Percentiles rank a stretch among this genome's conserved stretches.
Conservation (phyloP, 2,113 vertebrate genomes). For the Ophiodon elongatus region DNA sequence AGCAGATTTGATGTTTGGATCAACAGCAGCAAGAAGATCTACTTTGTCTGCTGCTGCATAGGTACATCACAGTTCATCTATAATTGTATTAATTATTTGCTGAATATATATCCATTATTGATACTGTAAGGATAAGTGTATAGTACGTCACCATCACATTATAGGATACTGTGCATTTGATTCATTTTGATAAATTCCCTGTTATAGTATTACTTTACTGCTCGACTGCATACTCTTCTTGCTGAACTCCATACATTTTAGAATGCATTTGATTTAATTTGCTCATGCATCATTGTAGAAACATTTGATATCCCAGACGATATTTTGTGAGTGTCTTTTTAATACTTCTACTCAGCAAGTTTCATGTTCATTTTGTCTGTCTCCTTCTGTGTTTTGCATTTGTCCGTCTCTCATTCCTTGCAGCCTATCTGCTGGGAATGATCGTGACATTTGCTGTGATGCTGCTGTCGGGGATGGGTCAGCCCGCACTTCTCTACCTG, state of each 20-base stretch:
- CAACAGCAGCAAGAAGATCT: constrained; percentile 88
- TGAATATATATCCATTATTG: neutral
- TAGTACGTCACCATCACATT: neutral
- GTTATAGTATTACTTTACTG: neutral
- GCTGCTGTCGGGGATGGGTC: constrained; percentile 91
- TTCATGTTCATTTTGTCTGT: neutral
- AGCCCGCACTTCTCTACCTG: constrained; percentile 96
- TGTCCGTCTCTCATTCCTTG: neutral
- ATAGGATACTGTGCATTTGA: neutral
- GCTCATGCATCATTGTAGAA: neutral
- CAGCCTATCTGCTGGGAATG: constrained; percentile 94
- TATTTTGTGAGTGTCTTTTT: neutral
- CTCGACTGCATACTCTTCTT: neutral
- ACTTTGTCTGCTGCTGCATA: constrained; percentile 89
- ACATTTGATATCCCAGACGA: neutral
- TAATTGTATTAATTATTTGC: neutral
- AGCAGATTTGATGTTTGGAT: constrained; percentile 94
- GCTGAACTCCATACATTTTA: neutral
- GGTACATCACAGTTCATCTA: constrained; percentile 81
- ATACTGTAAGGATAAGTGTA: neutral
- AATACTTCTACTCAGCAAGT: neutral
- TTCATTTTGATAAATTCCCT: neutral
- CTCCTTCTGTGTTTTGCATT: neutral
- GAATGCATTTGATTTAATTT: neutral
- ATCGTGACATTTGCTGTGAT: constrained; percentile 91